These are phyloP conservation scores for Cnemophilus loriae DNA, from an alignment of 2,113 vertebrate genomes.

Conservation along the genomic window DNA sequence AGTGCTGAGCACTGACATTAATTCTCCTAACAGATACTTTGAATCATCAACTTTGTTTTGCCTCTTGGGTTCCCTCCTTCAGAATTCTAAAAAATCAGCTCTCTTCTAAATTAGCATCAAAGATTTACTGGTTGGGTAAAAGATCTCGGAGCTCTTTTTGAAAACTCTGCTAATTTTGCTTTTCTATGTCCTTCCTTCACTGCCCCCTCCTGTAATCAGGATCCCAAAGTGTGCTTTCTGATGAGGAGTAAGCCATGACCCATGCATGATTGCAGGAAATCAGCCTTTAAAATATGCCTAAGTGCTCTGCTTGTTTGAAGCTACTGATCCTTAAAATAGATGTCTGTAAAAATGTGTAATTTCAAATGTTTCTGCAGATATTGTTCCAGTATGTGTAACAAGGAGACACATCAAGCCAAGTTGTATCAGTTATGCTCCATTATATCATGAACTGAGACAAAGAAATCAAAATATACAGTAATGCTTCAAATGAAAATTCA, in stretches of 20 bases:
- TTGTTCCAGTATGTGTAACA: background rate
- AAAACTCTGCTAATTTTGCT: background rate
- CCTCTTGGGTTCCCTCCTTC: background rate
- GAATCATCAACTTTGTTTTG: background rate
- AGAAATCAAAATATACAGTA: background rate
- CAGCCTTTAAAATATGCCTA: slow-evolving; percentile 50
- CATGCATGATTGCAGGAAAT: slow-evolving; percentile 45
- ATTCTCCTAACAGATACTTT: background rate
- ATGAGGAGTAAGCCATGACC: slow-evolving; percentile 40
- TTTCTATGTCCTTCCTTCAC: background rate
- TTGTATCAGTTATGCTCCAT: slow-evolving; percentile 44
- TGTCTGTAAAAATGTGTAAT: slow-evolving; percentile 22
- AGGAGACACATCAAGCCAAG: slow-evolving; percentile 11
- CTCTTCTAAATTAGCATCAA: background rate
- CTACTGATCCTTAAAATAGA: slow-evolving; percentile 59
- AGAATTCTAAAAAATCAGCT: background rate
- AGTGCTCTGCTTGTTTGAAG: slow-evolving; percentile 47
- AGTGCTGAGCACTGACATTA: background rate
- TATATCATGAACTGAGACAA: slow-evolving; percentile 36
- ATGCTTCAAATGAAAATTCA: background rate
- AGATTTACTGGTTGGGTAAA: background rate
- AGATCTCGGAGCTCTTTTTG: background rate
- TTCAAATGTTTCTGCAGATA: slow-evolving; percentile 35
- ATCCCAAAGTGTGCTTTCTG: background rate
- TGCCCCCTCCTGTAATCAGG: background rate